phyloP scores from a whole-genome alignment of 2,113 vertebrate genomes.

The Brachyistius frenatus region DNA sequence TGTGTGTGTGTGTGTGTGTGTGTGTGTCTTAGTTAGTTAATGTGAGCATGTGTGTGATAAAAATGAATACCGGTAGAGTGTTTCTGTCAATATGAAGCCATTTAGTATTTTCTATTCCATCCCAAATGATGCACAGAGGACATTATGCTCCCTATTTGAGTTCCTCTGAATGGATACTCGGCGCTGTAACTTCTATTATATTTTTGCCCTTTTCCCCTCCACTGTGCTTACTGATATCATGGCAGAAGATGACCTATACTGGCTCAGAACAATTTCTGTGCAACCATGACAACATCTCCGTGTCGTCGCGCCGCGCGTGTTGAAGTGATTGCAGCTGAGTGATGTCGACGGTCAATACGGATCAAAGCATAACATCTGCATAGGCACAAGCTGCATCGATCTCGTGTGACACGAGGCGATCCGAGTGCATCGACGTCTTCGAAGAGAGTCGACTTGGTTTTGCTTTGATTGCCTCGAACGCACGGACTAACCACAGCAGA shows the following conservation, averaged over 20 bases:
- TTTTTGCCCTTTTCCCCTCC: slow-evolving; percentile 63
- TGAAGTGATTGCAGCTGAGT: slow-evolving; percentile 46
- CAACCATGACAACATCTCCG: slow-evolving; percentile 40
- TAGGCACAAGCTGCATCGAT: slow-evolving; percentile 70
- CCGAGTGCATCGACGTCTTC: slow-evolving; percentile 55
- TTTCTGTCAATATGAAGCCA: slow-evolving; percentile 78
- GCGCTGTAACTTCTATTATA: slow-evolving; percentile 69
- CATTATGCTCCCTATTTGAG: slow-evolving; percentile 72
- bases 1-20: slow-evolving; percentile 62
- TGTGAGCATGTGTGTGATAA: slow-evolving; percentile 40
- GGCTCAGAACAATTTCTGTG: slow-evolving; percentile 56
- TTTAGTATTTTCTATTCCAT: slow-evolving; percentile 73
- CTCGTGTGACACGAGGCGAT: slow-evolving; percentile 46
- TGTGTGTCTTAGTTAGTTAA: background rate
- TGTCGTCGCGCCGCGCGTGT: too few relatives aligned
- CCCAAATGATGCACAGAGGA: slow-evolving; percentile 74
- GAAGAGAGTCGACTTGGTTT: slow-evolving; percentile 45
- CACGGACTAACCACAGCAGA: slow-evolving; percentile 7
- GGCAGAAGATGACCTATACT: slow-evolving; percentile 57
- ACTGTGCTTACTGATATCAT: slow-evolving; percentile 66
- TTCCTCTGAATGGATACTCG: slow-evolving; percentile 73
- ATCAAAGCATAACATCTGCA: slow-evolving; percentile 72
- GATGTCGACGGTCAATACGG: slow-evolving; percentile 60
- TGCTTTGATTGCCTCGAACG: slow-evolving; percentile 45
- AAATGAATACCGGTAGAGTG: slow-evolving; percentile 71